phyloP scores from a whole-genome alignment of 2,797 vertebrate genomes.

The Lindbergichthys nudifrons region DNA sequence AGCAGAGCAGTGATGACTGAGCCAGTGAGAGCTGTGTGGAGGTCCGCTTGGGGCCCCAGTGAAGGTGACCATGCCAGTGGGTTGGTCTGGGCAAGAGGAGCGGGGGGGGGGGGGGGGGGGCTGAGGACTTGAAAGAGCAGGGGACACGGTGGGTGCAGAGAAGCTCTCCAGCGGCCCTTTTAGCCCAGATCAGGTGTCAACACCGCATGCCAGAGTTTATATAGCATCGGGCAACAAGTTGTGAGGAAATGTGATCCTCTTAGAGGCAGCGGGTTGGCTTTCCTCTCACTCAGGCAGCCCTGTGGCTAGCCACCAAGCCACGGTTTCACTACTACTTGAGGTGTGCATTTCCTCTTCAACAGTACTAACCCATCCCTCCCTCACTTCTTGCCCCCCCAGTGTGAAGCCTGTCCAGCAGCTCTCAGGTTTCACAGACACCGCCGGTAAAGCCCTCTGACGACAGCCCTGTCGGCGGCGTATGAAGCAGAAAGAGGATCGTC shows the following conservation, averaged over 20 bases:
- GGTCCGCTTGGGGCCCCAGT: conserved; percentile 51
- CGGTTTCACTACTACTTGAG: conserved; percentile 65
- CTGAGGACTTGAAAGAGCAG: conserved; percentile 75
- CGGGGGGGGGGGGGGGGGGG: conserved; percentile 1
- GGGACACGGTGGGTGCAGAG: conserved; percentile 68
- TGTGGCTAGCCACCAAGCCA: conserved; percentile 66
- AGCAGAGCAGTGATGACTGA: conserved; percentile 78
- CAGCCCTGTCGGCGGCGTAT: conserved; percentile 80
- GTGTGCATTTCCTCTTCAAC: conserved; percentile 72
- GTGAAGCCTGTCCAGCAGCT: conserved; percentile 74
- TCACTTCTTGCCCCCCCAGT: conserved; percentile 68
- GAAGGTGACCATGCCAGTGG: conserved; percentile 57
- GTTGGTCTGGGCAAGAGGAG: conserved; percentile 39
- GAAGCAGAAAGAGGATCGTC: conserved; percentile 82
- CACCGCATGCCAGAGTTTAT: conserved; percentile 89
- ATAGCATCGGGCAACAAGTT: conserved; percentile 89
- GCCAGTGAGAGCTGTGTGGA: conserved; percentile 59
- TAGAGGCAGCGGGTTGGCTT: conserved; percentile 74
- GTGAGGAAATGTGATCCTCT: conserved; percentile 84
- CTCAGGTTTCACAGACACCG: conserved; percentile 85
- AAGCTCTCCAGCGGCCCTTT: conserved; percentile 82
- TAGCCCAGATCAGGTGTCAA: conserved; percentile 83
- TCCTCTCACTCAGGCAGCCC: conserved; percentile 72
- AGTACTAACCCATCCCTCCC: conserved; percentile 63
- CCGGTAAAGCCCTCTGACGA: conserved; percentile 82